A percentile compares a stretch with the other conserved stretches of the same genome.
phyloP scores from a whole-genome alignment of 2,797 vertebrate species.

The Arrhamphus sclerolepis region DNA sequence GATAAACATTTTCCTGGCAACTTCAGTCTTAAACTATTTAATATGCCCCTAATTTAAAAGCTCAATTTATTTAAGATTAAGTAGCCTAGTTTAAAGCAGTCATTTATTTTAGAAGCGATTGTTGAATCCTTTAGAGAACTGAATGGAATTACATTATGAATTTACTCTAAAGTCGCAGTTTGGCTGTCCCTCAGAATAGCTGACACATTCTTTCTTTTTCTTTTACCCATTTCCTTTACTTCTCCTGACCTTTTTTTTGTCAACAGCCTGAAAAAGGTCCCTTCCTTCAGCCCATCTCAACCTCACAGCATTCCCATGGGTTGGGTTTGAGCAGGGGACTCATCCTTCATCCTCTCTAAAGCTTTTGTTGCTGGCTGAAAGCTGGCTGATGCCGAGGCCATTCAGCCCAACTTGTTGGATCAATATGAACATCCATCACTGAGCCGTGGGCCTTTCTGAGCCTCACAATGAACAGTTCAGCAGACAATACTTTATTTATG shows the following conservation, averaged over 20 bases:
- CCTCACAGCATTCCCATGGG: constrained; percentile 68
- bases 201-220: constrained; percentile 61
- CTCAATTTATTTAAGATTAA: constrained; percentile 1
- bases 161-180: constrained; percentile 68
- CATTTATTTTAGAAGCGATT: constrained; percentile 35
- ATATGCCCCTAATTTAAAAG: no score
- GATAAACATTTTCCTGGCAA: no score
- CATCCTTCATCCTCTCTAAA: constrained; percentile 76
- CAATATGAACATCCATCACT: constrained; percentile 84
- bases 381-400: constrained; percentile 75
- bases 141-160: constrained; percentile 28
- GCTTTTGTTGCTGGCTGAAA: constrained; percentile 80
- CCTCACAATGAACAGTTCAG: constrained; percentile 77
- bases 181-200: constrained; percentile 58
- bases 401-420: constrained; percentile 80
- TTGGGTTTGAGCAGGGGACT: constrained; percentile 60
- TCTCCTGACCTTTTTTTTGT: constrained; percentile 65
- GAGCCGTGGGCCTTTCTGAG: constrained; percentile 69
- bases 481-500: constrained; percentile 81
- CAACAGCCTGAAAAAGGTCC: constrained; percentile 61
- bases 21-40: no score
- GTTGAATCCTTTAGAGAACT: constrained; percentile 37
- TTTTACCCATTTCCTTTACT: constrained; percentile 33
- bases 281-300: constrained; percentile 51
- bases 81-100: constrained; percentile 9